phyloP scores from a whole-genome alignment of 2,113 vertebrate species.

The Scytalopus superciliaris region DNA sequence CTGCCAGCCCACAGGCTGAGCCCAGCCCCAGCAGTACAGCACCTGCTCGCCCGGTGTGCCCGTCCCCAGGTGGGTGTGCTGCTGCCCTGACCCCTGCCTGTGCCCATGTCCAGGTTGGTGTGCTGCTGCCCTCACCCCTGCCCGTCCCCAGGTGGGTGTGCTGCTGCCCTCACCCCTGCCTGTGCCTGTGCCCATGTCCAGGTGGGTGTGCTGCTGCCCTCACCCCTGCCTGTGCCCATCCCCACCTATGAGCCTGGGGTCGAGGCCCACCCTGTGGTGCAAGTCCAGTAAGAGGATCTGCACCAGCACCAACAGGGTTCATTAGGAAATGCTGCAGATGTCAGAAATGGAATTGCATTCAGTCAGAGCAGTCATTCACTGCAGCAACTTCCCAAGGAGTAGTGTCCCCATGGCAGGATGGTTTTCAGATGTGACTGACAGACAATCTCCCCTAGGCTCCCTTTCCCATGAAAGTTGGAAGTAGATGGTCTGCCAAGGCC shows the following conservation, averaged over 20 bases:
- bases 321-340: neutral
- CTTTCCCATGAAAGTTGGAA: neutral
- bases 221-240: neutral
- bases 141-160: slow-evolving; percentile 62
- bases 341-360: no score
- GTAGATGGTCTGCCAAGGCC: neutral
- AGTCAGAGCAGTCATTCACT: accelerated
- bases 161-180: neutral
- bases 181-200: neutral
- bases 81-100: neutral
- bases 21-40: neutral
- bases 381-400: neutral
- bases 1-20: neutral
- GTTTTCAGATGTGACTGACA: neutral
- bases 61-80: slow-evolving; percentile 64
- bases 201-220: slow-evolving; percentile 55
- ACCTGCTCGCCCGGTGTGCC: neutral
- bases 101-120: slow-evolving; percentile 62
- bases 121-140: neutral
- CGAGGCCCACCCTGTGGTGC: neutral
- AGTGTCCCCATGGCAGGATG: neutral
- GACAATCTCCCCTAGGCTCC: neutral
- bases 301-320: neutral
- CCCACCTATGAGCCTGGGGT: accelerated
- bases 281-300: accelerated